Evolutionary conservation across 2,888 invertebrate genomes (phyloP), one percentile per base, ranked within the genome.

Genomic region (Apamea sordens): DNA sequence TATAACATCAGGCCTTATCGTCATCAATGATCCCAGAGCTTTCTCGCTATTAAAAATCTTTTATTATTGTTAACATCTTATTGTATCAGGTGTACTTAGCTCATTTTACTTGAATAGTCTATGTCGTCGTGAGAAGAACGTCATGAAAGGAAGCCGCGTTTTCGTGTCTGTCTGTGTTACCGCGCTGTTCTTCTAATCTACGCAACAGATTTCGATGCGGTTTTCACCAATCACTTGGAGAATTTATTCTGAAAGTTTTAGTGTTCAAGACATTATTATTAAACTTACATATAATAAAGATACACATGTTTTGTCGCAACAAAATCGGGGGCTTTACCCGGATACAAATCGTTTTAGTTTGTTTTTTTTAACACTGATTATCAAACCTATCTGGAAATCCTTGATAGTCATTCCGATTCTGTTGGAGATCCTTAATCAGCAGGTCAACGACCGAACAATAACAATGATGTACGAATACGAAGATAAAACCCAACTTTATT

Each of bases 371-470:
- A n/a, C 61, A 63, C 24, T 56, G 21, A n/a, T 21, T 21, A 6
- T 79, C 6, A 18, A 80, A n/a, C 44, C 8, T 24, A 28, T 56
- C 64, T 56, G 44, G 4, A 64, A 47, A 56, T 56, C 74, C 79
- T 79, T 82, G 56, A 47, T 13, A 73, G 28, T n/a, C 36, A 80
- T 53, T 75, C 3, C 4, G 76, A 80, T 56, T 47, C 15, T 47
- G 10, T 65, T 11, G 15, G 0, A 83, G 65, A 61, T 67, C 36
- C 44, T 44, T 61, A 71, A 77, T 78, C 78, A 77, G 50, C 1
- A 8, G 83, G 44, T 81, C 70, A 83, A 71, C 15, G 53, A 47
- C 53, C 53, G 44, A 1, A 36, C 11, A 83, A 28, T 71, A 77
- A 67, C 71, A 77, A 53, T 47, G 11, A 47, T 36, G n/a, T 69